Evolutionary conservation across 2,797 vertebrate genomes (phyloP), one percentile per base, ranked within the genome.

Genomic region (Sebastes vulpes): DNA sequence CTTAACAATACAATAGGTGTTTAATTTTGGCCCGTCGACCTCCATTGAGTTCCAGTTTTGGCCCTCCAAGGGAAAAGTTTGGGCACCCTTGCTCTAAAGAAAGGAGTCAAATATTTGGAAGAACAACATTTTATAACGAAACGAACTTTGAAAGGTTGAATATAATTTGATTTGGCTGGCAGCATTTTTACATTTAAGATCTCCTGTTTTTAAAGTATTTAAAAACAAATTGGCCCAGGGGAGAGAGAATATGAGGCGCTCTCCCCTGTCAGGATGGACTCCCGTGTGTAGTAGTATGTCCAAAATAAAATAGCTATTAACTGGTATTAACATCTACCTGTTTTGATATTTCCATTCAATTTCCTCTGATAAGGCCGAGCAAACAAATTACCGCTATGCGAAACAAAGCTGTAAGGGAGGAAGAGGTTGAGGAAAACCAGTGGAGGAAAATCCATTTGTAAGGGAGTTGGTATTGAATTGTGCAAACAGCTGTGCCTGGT

Each of bases 401-500:
- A 50, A n/a, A 71, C 23, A 74, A 88, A 78, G 42, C 59, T 75
- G 58, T 20, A 38, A 61, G 28, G n/a, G 54, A 69, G 69, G 68
- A 58, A 26, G 20, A 38, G 42, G 57, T 16, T 25, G 16, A 58
- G 59, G 60, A 50, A 81, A 81, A 68, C 74, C 61, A 60, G 57
- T 57, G 52, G 57, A 66, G 66, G 76, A 72, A 87, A 90, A 90
- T 84, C 81, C 79, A 87, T 92, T 85, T 90, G 71, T 83, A 32
- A 53, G 38, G 25, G 28, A 75, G 77, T 80, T 66, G 29, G 66
- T 78, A 73, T 86, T 81, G 84, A 87, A 90, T 77, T 79, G 83
- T 75, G 80, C 79, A 88, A 92, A 94, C 91, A 92, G 87, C 89
- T 90, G 90, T 69, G 85, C 67, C 82, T 79, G 82, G 73, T 67